phyloP scores from a whole-genome alignment of 2,888 invertebrate species.

The Steromphala cineraria region DNA sequence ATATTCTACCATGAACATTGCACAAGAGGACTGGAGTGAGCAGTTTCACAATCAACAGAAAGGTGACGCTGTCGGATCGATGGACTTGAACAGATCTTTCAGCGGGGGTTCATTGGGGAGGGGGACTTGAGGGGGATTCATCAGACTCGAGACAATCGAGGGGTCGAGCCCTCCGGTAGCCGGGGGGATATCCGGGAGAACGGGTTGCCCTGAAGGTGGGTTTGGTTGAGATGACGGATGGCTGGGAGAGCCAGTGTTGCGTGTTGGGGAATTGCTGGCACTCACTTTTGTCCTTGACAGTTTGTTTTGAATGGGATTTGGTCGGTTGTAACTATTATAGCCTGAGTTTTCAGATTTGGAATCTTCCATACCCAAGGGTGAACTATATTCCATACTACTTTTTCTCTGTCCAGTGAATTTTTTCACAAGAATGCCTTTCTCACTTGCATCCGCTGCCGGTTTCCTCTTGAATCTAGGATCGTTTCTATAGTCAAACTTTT shows the following conservation, averaged over 20 bases:
- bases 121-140: neutral
- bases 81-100: conserved; percentile 75
- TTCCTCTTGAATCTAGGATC: conserved; percentile 74
- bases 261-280: neutral
- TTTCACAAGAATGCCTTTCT: conserved; percentile 44
- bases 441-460: conserved; percentile 32
- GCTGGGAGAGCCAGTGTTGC: neutral
- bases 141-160: neutral
- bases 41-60: conserved; percentile 66
- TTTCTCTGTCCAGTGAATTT: conserved; percentile 57
- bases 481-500: conserved; percentile 68
- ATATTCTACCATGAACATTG: too few species aligned
- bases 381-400: conserved; percentile 71
- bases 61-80: conserved; percentile 76
- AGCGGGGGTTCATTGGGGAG: conserved; percentile 52
- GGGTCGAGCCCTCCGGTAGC: neutral
- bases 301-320: conserved; percentile 31
- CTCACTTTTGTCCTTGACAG: neutral
- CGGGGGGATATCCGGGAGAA: neutral
- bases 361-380: conserved; percentile 68
- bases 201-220: neutral
- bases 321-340: conserved; percentile 69
- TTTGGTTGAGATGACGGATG: neutral
- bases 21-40: too few species aligned
- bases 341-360: conserved; percentile 45